phyloP scores from a whole-genome alignment of 2,113 vertebrate genomes.

The Xyrauchen texanus region DNA sequence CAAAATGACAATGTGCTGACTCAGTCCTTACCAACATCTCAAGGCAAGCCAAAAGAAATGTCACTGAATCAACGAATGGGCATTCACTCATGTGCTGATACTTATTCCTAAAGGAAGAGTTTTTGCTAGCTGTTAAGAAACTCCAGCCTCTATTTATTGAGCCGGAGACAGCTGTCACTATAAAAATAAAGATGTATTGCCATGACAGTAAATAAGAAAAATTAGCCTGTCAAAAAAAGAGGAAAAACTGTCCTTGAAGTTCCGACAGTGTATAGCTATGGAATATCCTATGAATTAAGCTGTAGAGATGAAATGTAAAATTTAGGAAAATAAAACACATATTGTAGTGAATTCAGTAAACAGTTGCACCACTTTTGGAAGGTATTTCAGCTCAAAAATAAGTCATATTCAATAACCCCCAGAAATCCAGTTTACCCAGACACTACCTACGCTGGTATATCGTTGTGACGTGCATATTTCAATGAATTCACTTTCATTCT shows the following conservation, averaged over 20 bases:
- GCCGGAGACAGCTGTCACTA: conserved; percentile 23
- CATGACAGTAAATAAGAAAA: conserved; percentile 17
- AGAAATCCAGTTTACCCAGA: too few relatives aligned
- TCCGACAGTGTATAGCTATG: neutral
- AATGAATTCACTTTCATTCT: too few relatives aligned
- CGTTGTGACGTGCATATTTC: too few relatives aligned
- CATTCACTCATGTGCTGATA: neutral
- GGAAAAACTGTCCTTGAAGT: conserved; percentile 7
- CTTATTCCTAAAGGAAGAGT: conserved; percentile 2
- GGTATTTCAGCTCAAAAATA: too few relatives aligned
- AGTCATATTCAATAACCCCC: too few relatives aligned
- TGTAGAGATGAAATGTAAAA: neutral
- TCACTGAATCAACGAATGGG: neutral
- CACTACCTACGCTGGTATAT: too few relatives aligned
- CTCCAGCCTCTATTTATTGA: neutral
- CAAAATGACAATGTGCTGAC: neutral
- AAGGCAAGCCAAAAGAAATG: conserved; percentile 18
- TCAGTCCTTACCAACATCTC: conserved; percentile 11
- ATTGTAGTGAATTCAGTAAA: too few relatives aligned
- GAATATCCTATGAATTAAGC: neutral
- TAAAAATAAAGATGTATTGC: conserved; percentile 33
- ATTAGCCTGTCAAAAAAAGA: neutral
- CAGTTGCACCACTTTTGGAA: too few relatives aligned
- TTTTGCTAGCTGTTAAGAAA: conserved; percentile 14
- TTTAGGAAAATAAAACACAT: too few relatives aligned